Base-by-base conservation (phyloP, 2,113 vertebrate genomes). In the Poecile atricapillus region DNA sequence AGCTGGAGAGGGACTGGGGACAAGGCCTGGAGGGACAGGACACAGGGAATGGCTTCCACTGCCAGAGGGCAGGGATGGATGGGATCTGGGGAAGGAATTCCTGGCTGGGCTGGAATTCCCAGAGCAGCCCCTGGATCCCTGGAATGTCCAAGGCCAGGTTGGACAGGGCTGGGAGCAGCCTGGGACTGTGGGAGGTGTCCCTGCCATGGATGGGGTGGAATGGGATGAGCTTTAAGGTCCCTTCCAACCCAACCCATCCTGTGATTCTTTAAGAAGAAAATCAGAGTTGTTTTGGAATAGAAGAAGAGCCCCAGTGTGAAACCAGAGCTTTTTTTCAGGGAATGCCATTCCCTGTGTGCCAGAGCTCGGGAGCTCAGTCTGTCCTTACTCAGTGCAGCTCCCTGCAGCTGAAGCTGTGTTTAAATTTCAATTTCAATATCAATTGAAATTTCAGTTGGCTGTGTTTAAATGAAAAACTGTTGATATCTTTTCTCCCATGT, bases 71-170 rank as follows among this genome's bases (percentile, higher is more conserved):
- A 76, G 44, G 3, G 11, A 1, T 5, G 24, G 80, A 3, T 70
- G 80, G 43, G 41, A 64, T 5, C 4, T 25, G 25, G 62, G 52
- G 13, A 4, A 67, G 83, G 31, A 35, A 76, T 76, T 59, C 1
- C 37, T 86, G 60, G 0, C 71, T 85, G 82, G 52, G 8, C 1
- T 52, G 31, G 31, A 5, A 27, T 68, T 52, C 2, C 55, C 73
- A 77, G 55, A 77, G 63, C 0, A 77, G 16, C 62, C 10, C 59
- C 82, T 74, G 49, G 8, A 76, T 31, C 71, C 73, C 63, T 68
- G 73, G 16, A 0, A 7, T 69, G 73, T 0, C 55, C 63, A 3
- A 62, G 60, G 43, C 9, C 4, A 11, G 63, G 27, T 0, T 77
- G 65, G 43, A 33, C 11, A 17, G 41, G 33, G 27, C 13, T 58